Evolutionary conservation across 2,113 vertebrate species (phyloP), one percentile per base, ranked within the genome.

Genomic region (Mola mola): DNA sequence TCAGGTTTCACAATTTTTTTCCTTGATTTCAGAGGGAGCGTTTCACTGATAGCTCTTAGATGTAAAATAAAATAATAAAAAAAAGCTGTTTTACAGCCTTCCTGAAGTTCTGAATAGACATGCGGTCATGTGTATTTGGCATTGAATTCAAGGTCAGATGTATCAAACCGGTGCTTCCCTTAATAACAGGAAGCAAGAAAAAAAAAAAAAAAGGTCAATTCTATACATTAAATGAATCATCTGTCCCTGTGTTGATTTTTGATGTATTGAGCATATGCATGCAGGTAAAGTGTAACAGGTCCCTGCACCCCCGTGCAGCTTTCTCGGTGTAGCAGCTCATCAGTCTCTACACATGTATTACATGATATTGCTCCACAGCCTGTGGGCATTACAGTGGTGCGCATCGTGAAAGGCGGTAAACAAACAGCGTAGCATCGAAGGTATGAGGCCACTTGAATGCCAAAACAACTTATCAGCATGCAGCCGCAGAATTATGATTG

Each of bases 331-430:
- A 8, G 63, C 21, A 68, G 60, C 40, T 46, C 17, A 64, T 53
- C 68, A 19, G 67, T 83, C 72, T 82, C 75, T n/a, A 55, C 60
- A 67, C 52, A 24, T 73, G 66, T 51, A 64, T 76, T 80, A 78
- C 62, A 47, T 43, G 60, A 60, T 74, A 80, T 83, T 60, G 78
- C 75, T 83, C 79, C 71, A 78, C 36, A 67, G 79, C 41, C 37
- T 79, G 26, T 60, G 48, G 78, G 26, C 36, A 53, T 87, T 72
- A 72, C 53, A 63, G 33, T 53, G 74, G 77, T 70, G 57, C 74
- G 71, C 65, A 47, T 52, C 20, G 50, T 51, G 72, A 42, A 56
- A 67, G 55, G 49, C 37, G 34, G 65, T 58, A 66, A 80, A 83
- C 66, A 83, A 72, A 78, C 33, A 38, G 26, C 12, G 10, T 20